A percentile compares a stretch with the other conserved stretches of the same genome.
These are phyloP conservation scores for Drosophila mimetica DNA, from an alignment of 2,888 invertebrate genomes.

Conservation along the genomic window DNA sequence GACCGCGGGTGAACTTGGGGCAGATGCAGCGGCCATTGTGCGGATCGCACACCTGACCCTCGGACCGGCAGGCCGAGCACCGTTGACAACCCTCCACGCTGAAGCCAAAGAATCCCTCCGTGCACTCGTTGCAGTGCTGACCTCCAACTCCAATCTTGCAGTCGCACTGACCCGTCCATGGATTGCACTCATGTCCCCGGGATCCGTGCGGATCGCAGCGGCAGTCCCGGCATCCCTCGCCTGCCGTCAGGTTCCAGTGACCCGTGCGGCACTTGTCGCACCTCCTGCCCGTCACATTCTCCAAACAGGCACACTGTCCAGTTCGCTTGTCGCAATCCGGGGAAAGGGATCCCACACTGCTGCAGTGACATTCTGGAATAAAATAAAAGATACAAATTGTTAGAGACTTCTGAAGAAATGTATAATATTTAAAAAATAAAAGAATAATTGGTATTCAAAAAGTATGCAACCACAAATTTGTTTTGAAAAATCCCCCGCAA, in stretches of 20 bases:
- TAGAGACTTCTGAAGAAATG: too few relatives aligned
- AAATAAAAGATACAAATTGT: conserved; percentile 50
- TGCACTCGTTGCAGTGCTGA: conserved; percentile 89
- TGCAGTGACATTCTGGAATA: conserved; percentile 94
- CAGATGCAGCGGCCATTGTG: conserved; percentile 96
- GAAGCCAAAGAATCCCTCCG: conserved; percentile 90
- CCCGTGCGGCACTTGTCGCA: conserved; percentile 92
- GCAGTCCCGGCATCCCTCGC: conserved; percentile 92
- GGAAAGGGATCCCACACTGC: conserved; percentile 88
- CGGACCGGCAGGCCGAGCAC: conserved; percentile 91
- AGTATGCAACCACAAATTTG: too few relatives aligned
- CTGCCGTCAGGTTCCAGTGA: conserved; percentile 90
- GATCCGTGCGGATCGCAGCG: conserved; percentile 91
- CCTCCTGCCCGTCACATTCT: conserved; percentile 89
- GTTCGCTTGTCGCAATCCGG: conserved; percentile 90
- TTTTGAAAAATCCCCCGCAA: too few relatives aligned
- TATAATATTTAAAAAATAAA: background rate
- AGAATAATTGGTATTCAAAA: too few relatives aligned
- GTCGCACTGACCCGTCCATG: conserved; percentile 90
- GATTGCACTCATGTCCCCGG: conserved; percentile 88
- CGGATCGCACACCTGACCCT: conserved; percentile 95
- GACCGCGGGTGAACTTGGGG: conserved; percentile 93
- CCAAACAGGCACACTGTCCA: conserved; percentile 91
- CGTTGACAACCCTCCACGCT: conserved; percentile 91
- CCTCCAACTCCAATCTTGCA: conserved; percentile 92